phyloP scores from a whole-genome alignment of 2,113 vertebrate genomes.

The Nannospalax galili region DNA sequence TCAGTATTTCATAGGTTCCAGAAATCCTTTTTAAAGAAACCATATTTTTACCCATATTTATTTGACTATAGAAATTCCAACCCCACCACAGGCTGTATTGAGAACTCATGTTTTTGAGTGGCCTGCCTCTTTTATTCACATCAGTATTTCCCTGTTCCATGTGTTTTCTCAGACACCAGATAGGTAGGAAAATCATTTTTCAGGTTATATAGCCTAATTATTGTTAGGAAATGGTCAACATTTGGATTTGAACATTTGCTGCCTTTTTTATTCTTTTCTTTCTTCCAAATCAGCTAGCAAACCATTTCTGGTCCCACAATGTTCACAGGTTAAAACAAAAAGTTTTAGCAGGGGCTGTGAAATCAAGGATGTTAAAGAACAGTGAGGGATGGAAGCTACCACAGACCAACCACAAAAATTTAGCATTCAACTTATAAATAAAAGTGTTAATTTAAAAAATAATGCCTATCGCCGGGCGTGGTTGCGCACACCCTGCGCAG shows the following conservation, averaged over 20 bases:
- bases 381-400: background rate
- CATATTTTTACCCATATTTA: slow-evolving; percentile 12
- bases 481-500: no score
- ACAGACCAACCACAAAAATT: background rate
- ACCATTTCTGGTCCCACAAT: background rate
- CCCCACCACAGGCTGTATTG: background rate
- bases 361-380: background rate
- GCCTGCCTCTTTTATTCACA: background rate
- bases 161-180: background rate
- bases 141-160: background rate
- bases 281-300: background rate
- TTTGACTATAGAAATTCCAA: background rate
- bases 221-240: background rate
- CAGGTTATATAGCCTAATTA: background rate
- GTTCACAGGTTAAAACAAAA: slow-evolving; percentile 21
- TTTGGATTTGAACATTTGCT: background rate
- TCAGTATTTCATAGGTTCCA: background rate
- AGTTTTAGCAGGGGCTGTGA: background rate
- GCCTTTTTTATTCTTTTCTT: background rate
- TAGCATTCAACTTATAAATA: slow-evolving; percentile 22
- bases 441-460: slow-evolving; percentile 6
- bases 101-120: background rate
- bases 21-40: background rate
- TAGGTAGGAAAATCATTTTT: background rate
- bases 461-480: no score